phyloP scores from a whole-genome alignment of 1,140 invertebrate species.

The Aricia agestis region DNA sequence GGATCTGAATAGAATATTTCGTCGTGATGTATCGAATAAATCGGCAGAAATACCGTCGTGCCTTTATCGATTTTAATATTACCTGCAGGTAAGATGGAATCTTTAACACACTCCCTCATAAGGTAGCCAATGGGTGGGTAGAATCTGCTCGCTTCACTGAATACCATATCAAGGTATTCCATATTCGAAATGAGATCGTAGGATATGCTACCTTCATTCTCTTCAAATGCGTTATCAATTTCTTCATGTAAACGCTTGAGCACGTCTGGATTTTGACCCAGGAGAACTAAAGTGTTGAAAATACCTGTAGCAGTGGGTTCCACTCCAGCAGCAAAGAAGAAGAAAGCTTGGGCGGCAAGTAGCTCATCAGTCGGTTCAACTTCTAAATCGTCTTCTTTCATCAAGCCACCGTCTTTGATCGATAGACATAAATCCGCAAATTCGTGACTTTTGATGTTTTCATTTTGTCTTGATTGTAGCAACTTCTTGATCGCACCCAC shows the following conservation, averaged over 20 bases:
- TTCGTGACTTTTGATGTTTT: conserved; percentile 39
- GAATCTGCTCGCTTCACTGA: background rate
- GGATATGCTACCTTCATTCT: background rate
- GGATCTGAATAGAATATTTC: background rate
- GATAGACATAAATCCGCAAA: conserved; percentile 45
- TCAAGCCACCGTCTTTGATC: conserved; percentile 34
- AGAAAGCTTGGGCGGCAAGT: background rate
- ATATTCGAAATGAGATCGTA: background rate
- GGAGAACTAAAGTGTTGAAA: background rate
- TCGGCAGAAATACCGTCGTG: background rate
- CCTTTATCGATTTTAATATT: background rate
- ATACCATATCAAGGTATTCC: background rate
- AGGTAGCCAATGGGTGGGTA: background rate
- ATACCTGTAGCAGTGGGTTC: background rate
- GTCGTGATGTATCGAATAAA: background rate
- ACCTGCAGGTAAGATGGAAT: background rate
- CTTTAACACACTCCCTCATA: background rate
- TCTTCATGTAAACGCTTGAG: background rate
- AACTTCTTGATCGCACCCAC: conserved; percentile 40
- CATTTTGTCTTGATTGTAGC: conserved; percentile 28
- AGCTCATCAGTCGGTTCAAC: conserved; percentile 19
- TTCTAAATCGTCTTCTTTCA: conserved; percentile 39
- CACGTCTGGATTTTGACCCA: background rate
- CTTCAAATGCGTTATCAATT: background rate
- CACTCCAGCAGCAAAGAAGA: background rate